These are phyloP conservation scores for Drosophila bipectinata DNA, from an alignment of 1,140 invertebrate species.

Conservation along the genomic window DNA sequence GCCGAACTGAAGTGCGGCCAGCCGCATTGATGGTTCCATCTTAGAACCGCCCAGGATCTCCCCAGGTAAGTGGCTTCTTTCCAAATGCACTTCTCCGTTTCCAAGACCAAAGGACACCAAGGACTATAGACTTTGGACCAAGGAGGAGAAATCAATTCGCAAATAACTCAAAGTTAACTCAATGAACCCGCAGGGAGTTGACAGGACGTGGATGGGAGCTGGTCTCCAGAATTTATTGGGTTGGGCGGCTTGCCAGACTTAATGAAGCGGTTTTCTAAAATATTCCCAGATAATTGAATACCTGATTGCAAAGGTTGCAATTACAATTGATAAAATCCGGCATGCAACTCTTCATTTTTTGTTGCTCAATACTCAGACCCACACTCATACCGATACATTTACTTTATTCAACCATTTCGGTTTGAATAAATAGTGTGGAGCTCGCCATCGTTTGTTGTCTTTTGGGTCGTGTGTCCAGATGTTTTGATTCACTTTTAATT, in stretches of 20 bases:
- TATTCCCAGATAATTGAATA: conserved; percentile 42
- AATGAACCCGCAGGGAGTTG: conserved; percentile 35
- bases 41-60: not conserved
- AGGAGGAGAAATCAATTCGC: conserved; percentile 36
- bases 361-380: not conserved
- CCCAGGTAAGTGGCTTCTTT: conserved; percentile 52
- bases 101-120: conserved; percentile 6
- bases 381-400: too few species aligned
- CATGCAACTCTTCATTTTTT: not conserved
- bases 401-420: conserved; percentile 14
- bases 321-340: not conserved
- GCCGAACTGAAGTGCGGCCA: conserved; percentile 59
- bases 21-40: conserved; percentile 69
- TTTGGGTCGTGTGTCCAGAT: conserved; percentile 72
- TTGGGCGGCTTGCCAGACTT: conserved; percentile 8
- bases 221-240: not conserved
- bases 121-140: not conserved
- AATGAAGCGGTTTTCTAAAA: conserved; percentile 39
- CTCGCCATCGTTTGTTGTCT: conserved; percentile 47
- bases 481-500: conserved; percentile 82
- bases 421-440: conserved; percentile 43
- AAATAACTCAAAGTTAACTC: conserved; percentile 50
- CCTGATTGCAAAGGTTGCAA: conserved; percentile 27
- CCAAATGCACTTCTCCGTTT: conserved; percentile 4
- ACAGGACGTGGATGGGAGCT: not conserved